Evolutionary conservation across 2,113 vertebrate species (phyloP).

Genomic region (Sialia sialis): DNA sequence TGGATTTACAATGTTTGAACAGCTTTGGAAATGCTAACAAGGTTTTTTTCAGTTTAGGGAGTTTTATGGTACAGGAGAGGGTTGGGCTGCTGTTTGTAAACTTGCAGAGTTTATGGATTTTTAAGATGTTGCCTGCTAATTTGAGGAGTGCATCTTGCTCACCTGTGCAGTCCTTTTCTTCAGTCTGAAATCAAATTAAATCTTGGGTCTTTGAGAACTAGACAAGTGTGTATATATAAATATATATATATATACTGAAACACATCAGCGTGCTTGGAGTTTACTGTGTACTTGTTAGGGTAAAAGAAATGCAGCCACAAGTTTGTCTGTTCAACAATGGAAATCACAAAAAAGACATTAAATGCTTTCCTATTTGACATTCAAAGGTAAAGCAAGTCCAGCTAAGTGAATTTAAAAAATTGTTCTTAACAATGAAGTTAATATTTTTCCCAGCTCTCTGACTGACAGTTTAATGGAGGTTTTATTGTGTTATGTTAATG

Average conservation of each 20-base stretch:
- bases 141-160: neutral
- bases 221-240: accelerated
- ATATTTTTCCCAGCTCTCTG: neutral
- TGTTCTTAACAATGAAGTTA: neutral
- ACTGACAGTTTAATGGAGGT: neutral
- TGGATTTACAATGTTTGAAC: neutral
- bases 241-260: neutral
- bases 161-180: neutral
- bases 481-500: slow-evolving; percentile 10
- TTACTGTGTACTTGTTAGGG: neutral
- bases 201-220: neutral
- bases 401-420: neutral
- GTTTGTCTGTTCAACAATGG: neutral
- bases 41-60: neutral
- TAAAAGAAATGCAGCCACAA: neutral
- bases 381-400: neutral
- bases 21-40: neutral
- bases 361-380: neutral
- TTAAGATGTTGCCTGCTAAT: neutral
- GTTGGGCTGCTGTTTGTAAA: neutral
- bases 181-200: neutral
- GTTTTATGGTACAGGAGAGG: neutral
- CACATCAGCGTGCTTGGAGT: neutral
- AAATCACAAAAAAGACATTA: neutral
- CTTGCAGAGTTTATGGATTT: neutral